Conservation (phyloP, 2,797 vertebrate genomes). For the Micrastur ruficollis region DNA sequence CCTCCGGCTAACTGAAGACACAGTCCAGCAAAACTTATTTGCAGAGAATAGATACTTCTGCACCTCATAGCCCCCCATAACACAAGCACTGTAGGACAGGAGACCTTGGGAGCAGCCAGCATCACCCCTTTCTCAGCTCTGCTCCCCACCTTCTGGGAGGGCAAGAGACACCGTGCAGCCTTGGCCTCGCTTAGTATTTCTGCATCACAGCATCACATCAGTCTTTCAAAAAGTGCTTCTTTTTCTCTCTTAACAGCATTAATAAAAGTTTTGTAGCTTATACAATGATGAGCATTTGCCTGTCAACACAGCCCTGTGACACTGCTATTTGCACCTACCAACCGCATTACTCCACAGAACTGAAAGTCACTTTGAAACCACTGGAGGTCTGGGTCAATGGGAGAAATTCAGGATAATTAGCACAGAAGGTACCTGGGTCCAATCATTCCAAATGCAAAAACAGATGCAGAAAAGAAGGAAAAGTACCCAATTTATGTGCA, state of each 20-base stretch:
- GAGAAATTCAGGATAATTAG: background rate
- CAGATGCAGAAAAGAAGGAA: background rate
- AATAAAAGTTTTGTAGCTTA: background rate
- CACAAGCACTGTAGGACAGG: accelerated
- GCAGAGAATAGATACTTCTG: background rate
- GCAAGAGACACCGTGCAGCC: background rate
- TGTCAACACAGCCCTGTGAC: background rate
- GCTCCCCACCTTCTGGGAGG: background rate
- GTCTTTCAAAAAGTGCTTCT: background rate
- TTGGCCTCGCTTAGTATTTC: background rate
- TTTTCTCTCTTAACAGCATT: background rate
- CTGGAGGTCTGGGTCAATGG: background rate
- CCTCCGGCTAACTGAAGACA: background rate
- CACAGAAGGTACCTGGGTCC: background rate
- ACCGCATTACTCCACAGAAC: background rate
- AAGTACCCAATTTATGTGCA: background rate
- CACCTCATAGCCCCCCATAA: background rate
- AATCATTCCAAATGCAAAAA: background rate
- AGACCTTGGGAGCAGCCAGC: background rate
- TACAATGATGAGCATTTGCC: background rate
- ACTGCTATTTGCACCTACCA: background rate
- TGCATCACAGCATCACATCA: background rate
- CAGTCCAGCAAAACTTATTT: background rate
- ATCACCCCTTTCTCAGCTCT: background rate
- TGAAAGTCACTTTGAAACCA: background rate